Conservation (phyloP, 2,113 vertebrate species). For the Morphnarchus princeps region DNA sequence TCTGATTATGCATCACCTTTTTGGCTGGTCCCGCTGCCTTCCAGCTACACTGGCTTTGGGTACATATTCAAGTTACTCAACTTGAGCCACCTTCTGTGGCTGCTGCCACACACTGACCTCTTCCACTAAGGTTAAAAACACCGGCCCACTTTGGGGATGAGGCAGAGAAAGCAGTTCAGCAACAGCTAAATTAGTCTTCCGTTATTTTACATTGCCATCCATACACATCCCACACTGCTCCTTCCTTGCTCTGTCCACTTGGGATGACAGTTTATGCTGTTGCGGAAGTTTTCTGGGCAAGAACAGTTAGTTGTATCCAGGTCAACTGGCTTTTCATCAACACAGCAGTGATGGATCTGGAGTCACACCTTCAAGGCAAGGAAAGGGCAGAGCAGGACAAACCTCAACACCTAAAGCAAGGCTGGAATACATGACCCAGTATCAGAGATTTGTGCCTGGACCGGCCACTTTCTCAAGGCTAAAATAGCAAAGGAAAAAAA, state of each 20-base stretch:
- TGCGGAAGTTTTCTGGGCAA: not conserved
- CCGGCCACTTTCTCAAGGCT: not conserved
- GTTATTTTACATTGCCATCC: not conserved
- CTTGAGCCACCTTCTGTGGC: not conserved
- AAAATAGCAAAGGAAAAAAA: not conserved
- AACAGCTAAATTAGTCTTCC: too few species aligned
- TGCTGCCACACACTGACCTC: not conserved
- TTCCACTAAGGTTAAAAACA: not conserved
- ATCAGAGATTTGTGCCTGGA: not conserved
- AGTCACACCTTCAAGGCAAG: not conserved
- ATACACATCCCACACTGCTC: too few species aligned
- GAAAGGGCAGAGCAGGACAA: not conserved
- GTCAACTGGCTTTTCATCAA: not conserved
- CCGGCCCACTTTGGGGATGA: not conserved
- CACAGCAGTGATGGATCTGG: fast-evolving
- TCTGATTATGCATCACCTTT: not conserved
- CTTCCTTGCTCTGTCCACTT: not conserved
- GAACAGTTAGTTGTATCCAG: not conserved
- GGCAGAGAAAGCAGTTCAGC: not conserved
- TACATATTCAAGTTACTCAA: not conserved
- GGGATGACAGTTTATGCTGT: fast-evolving
- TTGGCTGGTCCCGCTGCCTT: not conserved
- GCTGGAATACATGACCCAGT: not conserved
- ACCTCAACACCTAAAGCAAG: not conserved
- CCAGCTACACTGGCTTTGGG: not conserved